Conservation (phyloP, 2,888 invertebrate species). For the Anagyrus pseudococci region DNA sequence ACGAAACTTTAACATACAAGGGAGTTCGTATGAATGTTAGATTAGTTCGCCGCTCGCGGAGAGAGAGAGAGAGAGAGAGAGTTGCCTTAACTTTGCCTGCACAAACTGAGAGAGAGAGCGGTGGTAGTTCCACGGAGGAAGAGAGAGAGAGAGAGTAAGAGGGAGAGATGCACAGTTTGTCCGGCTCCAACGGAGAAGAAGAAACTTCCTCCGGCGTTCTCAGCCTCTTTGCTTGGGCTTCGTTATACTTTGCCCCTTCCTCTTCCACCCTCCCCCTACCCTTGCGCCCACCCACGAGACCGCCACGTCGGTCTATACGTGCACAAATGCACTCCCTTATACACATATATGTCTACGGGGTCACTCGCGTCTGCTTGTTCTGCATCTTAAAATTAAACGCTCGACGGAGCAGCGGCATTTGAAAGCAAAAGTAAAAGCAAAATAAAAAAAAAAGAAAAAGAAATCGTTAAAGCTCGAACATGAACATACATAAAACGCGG, state of each 20-base stretch:
- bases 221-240: slow-evolving; percentile 28
- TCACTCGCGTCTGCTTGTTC: background rate
- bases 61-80: too few species aligned
- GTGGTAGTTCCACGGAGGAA: slow-evolving; percentile 44
- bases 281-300: too few species aligned
- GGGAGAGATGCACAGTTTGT: slow-evolving; percentile 17
- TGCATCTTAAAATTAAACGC: background rate
- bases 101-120: slow-evolving; percentile 49
- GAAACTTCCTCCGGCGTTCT: slow-evolving; percentile 17
- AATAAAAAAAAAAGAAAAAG: too few species aligned
- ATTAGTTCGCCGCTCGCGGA: slow-evolving; percentile 56
- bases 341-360: too few species aligned
- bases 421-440: too few species aligned
- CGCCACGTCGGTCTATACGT: background rate
- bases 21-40: slow-evolving; percentile 55
- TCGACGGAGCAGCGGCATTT: too few species aligned
- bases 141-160: slow-evolving; percentile 10
- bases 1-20: slow-evolving; percentile 24
- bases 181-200: slow-evolving; percentile 6
- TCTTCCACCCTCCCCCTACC: too few species aligned
- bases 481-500: too few species aligned
- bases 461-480: too few species aligned
- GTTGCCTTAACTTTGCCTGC: slow-evolving; percentile 56
- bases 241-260: slow-evolving; percentile 3
- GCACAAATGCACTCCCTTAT: background rate